Conservation (phyloP, 2,113 vertebrate species). For the Ellobius talpinus region DNA sequence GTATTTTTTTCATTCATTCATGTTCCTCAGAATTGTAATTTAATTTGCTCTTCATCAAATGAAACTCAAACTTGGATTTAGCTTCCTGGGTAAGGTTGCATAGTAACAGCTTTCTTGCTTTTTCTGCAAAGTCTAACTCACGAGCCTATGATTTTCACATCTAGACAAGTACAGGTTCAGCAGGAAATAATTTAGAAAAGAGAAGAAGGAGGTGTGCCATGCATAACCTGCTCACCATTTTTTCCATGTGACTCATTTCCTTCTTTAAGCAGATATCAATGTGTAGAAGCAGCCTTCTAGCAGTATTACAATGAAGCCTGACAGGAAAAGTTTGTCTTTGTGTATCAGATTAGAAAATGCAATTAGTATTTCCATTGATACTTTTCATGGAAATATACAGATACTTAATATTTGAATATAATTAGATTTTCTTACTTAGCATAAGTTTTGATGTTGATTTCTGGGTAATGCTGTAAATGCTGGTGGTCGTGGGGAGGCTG, state of each 20-base stretch:
- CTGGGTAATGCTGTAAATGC: neutral
- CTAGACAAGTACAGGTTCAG: constrained; percentile 68
- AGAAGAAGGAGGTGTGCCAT: constrained; percentile 49
- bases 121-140: constrained; percentile 36
- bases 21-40: constrained; percentile 16
- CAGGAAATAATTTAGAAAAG: constrained; percentile 25
- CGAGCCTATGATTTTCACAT: constrained; percentile 55
- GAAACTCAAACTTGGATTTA: constrained; percentile 56
- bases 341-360: constrained; percentile 70
- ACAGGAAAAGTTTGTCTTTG: constrained; percentile 54
- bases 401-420: constrained; percentile 73
- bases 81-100: neutral
- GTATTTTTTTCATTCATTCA: neutral
- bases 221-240: neutral
- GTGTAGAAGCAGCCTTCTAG: constrained; percentile 24
- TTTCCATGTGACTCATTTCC: constrained; percentile 35
- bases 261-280: constrained; percentile 54
- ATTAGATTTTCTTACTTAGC: constrained; percentile 72
- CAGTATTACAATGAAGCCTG: constrained; percentile 37
- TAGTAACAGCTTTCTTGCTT: constrained; percentile 40
- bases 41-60: constrained; percentile 53
- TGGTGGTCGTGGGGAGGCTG: no score
- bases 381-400: constrained; percentile 76
- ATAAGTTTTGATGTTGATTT: constrained; percentile 40
- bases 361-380: constrained; percentile 61